Conservation (phyloP, 2,888 invertebrate genomes). For the Leucania comma region DNA sequence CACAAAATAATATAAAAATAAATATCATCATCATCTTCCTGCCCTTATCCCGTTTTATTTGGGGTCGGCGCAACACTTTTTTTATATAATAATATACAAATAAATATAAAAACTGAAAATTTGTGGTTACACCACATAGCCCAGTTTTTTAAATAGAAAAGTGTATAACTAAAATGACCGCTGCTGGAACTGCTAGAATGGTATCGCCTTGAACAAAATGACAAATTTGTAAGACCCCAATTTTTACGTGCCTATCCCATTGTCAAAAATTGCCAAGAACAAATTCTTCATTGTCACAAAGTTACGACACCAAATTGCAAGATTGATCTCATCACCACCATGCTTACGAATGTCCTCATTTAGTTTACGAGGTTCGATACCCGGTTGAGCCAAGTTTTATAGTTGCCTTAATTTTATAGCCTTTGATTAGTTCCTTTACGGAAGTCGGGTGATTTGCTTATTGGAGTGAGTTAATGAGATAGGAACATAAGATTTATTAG, state of each 20-base stretch:
- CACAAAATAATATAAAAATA: no score
- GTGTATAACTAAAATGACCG: no score
- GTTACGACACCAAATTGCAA: constrained; percentile 61
- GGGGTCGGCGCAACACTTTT: no score
- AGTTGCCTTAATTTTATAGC: constrained; percentile 66
- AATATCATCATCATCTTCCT: no score
- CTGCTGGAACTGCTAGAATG: no score
- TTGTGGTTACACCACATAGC: no score
- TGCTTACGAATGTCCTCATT: constrained; percentile 68
- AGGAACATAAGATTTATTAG: constrained; percentile 2
- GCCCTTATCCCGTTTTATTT: no score
- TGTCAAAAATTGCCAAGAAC: constrained; percentile 39
- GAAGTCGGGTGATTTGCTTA: constrained; percentile 54
- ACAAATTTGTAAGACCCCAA: not conserved
- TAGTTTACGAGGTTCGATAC: constrained; percentile 66
- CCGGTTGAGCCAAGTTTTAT: constrained; percentile 63
- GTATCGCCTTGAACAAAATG: no score
- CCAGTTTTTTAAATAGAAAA: no score
- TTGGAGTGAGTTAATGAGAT: constrained; percentile 30
- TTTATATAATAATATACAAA: no score
- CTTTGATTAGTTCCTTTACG: constrained; percentile 58
- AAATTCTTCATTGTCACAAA: constrained; percentile 48
- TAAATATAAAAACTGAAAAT: no score
- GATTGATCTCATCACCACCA: constrained; percentile 63
- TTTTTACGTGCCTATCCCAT: not conserved